These are phyloP conservation scores for Drosophila insularis DNA, from an alignment of 1,140 invertebrate species.

Conservation along the genomic window DNA sequence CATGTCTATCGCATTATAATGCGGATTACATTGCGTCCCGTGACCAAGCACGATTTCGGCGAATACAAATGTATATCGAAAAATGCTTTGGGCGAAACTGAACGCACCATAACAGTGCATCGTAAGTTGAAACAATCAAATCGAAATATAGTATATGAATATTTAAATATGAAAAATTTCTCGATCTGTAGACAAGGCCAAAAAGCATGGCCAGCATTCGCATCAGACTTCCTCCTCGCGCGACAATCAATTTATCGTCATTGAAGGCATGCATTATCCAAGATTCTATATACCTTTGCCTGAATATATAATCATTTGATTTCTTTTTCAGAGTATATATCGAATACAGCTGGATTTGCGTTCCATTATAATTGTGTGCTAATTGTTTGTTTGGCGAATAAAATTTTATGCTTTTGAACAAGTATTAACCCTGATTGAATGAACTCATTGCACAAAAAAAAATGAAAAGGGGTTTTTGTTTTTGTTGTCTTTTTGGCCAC, in stretches of 20 bases:
- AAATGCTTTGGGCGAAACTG: conserved; percentile 85
- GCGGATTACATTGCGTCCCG: conserved; percentile 84
- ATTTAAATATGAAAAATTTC: too few relatives aligned
- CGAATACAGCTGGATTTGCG: conserved; percentile 24
- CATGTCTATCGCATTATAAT: conserved; percentile 85
- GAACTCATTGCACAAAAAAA: background rate
- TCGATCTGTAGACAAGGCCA: conserved; percentile 65
- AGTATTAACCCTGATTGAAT: background rate
- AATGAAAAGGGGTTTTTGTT: background rate
- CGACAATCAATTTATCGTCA: conserved; percentile 75
- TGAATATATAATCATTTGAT: background rate
- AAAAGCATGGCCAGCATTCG: conserved; percentile 69
- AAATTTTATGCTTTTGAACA: conserved; percentile 41
- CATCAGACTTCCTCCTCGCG: conserved; percentile 62
- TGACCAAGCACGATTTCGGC: conserved; percentile 84
- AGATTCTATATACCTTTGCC: background rate
- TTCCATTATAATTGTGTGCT: conserved; percentile 31
- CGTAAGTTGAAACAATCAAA: conserved; percentile 75
- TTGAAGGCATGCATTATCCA: conserved; percentile 57
- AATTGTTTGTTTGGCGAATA: conserved; percentile 53
- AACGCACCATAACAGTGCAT: conserved; percentile 84
- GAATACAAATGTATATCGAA: conserved; percentile 86
- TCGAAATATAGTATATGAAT: too few relatives aligned
- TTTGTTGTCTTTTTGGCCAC: conserved; percentile 56
- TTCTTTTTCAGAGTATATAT: conserved; percentile 55